Base-by-base conservation (phyloP, 1,140 invertebrate genomes). In the Zaprionus camerounensis region DNA sequence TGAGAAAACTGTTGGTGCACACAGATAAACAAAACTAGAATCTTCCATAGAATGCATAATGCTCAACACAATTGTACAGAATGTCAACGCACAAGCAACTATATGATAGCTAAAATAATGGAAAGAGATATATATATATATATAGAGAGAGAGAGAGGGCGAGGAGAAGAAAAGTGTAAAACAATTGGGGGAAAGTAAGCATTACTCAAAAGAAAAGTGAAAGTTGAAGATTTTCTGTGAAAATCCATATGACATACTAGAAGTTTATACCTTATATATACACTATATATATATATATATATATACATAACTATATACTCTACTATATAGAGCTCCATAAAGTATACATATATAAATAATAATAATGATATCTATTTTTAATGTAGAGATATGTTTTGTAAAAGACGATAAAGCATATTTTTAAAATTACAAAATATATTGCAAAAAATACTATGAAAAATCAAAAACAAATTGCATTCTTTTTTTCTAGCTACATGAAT, bases 191-290 rank as follows among this genome's bases (percentile, higher is more conserved):
- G 66, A 88, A 82, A 76, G 81, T 78, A 91, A 87, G 81, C 87
- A 87, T 87, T 91, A 83, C 87, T 91, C 87, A 87, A 76, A 76
- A 17, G 28, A 49, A 44, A 57, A 49, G 36, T 73, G 59, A 71
- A 91, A 75, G 83, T 91, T 77, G 76, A 91, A 82, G 88, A 91
- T 91, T 91, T 91, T 91, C 88, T 91, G 88, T 91, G 88, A 91
- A 91, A 91, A 91, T 91, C 88, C 81, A 84, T 81, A 87, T 87
- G 84, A 87, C 84, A 87, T 74, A 56, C 26, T 90, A 84, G 73
- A 82, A 82, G 76, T 91, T 90, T 90, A 88, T 85, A 90, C 86
- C 75, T 91, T 81, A 76, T 68, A 84, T 83, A 88, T 81, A 83
- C 59, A 85, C 46, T 71, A 78, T 64, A 81, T 80, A n/a, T n/a